Evolutionary conservation across 1,140 invertebrate species (phyloP), one percentile per base, ranked within the genome.

Genomic region (Steinernema khuongi): DNA sequence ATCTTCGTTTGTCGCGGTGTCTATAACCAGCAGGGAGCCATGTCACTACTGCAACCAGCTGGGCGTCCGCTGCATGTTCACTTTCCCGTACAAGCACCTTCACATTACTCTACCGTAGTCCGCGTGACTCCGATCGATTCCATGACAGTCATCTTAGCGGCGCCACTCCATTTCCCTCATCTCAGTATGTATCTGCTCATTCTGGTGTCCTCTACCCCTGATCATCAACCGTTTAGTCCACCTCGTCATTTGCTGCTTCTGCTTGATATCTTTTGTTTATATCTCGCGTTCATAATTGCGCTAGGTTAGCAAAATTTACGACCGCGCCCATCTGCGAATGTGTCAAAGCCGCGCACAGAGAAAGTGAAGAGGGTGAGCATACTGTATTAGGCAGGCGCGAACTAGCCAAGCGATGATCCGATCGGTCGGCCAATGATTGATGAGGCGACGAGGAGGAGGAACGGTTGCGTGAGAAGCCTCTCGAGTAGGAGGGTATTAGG

Each of bases 351-450:
- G 36, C 50, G 50, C 50, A 60, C 50, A 60, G 50, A 60, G 50
- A 22, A 60, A 60, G 22, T 11, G 11, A 26, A 60, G 50, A 11
- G 50, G 50, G 50, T 22, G 50, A 60, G 50, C 26, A 60, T 60
- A 60, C 50, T 60, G 50, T 60, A 60, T 60, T 60, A 60, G 50
- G 50, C 50, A 60, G 50, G 50, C 50, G 50, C 50, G 50, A 60
- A 60, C 26, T 60, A 60, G 50, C 50, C 50, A 26, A 60, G 50
- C 50, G 50, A 22, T 60, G 50, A 60, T 60, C 50, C 50, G 50
- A 60, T 60, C 50, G 50, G 7, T 2, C 22, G 50, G 50, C 50
- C 50, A 60, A 60, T 60, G 50, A 60, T 60, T 60, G 50, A 60
- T 60, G 50, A 26, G 11, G 11, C 19, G 22, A 60, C 4, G 19